Conservation (phyloP, 2,113 vertebrate genomes). For the Vulpes lagopus region DNA sequence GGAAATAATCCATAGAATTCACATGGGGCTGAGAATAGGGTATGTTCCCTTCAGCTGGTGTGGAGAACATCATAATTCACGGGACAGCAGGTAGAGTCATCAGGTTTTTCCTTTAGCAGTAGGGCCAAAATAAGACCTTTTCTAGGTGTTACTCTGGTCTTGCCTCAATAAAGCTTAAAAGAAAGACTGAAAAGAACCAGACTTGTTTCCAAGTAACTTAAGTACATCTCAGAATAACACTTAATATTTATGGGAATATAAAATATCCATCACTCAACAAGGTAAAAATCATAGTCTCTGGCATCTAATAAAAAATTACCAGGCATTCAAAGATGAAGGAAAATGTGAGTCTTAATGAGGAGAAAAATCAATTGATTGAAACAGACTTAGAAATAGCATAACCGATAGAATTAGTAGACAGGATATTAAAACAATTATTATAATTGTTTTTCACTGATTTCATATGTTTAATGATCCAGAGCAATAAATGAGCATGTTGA, state of each 20-base stretch:
- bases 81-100: no score
- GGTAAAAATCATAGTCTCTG: not conserved
- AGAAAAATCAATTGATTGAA: not conserved
- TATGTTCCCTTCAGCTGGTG: not conserved
- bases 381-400: not conserved
- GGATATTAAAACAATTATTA: not conserved
- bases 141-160: not conserved
- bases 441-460: not conserved
- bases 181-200: not conserved
- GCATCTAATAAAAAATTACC: not conserved
- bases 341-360: slow-evolving; percentile 14
- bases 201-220: not conserved
- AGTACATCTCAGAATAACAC: not conserved
- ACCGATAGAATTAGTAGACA: not conserved
- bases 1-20: not conserved
- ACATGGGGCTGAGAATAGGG: not conserved
- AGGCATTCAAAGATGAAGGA: not conserved
- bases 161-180: not conserved
- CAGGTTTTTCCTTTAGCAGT: not conserved
- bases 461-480: not conserved
- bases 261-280: slow-evolving; percentile 28
- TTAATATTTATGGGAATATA: slow-evolving; percentile 38
- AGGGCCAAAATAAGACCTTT: not conserved
- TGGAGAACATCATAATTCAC: not conserved
- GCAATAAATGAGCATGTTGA: not conserved